Evolutionary conservation across 35 echinoderm and acorn worm genomes (phyloP).

Genomic region (Lytechinus pictus): DNA sequence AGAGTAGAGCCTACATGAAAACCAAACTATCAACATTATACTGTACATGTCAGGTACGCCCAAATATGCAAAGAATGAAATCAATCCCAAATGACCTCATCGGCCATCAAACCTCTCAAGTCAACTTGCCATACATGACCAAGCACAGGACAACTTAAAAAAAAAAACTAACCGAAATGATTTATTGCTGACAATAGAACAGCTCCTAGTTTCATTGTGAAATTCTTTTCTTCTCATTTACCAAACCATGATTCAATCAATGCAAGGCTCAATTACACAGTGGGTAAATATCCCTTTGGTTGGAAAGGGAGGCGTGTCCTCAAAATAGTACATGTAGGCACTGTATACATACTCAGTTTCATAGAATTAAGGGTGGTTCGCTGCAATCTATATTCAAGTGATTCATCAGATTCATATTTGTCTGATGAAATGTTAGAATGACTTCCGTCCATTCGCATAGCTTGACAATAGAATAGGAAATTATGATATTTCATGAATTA

Average conservation of each 20-base stretch:
- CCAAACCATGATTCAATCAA: conserved; percentile 8
- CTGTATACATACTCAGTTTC: background rate
- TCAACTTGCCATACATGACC: background rate
- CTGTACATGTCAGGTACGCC: background rate
- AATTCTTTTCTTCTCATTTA: background rate
- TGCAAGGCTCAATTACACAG: background rate
- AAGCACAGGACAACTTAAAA: background rate
- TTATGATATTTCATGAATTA: background rate
- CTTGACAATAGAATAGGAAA: background rate
- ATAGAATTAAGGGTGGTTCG: background rate
- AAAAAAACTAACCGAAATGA: background rate
- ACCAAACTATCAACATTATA: background rate
- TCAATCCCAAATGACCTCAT: background rate
- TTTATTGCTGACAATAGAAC: background rate
- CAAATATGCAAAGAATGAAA: background rate
- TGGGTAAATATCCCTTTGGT: background rate
- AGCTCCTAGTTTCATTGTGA: background rate
- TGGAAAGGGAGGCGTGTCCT: background rate
- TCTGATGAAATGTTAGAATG: background rate
- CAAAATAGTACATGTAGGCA: background rate
- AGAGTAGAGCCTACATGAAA: background rate
- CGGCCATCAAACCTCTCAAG: background rate
- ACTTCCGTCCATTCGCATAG: background rate
- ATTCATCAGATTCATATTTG: background rate
- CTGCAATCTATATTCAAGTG: background rate